Base-by-base conservation (phyloP, 2,888 invertebrate genomes). In the Biston stratarius region DNA sequence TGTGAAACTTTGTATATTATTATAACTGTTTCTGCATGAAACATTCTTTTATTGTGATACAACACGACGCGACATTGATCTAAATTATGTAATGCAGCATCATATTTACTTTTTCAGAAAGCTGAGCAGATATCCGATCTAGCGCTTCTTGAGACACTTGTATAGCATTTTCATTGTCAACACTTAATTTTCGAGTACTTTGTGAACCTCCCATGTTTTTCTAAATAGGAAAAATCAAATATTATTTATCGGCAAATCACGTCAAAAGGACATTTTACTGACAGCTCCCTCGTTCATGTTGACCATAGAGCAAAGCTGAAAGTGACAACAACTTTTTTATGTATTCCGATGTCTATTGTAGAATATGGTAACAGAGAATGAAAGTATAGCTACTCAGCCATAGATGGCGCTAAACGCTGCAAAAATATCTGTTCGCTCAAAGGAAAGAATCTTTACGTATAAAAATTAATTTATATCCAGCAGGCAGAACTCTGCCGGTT, bases 191-290 rank as follows among this genome's bases (percentile, higher is more conserved):
- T 71, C 94, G 83, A 72, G 95, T 93, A 83, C 95, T 95, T 82
- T 95, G 90, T 70, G 92, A 91, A 77, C 92, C 94, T 84, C 95
- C 95, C 95, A 95, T 95, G 77, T 85, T 92, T 84, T 66, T 55
- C 33, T 42, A 70, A 67, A 70, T 61, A 51, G 56, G 60, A 57
- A 67, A 73, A 73, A 70, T 69, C 59, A 68, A 85, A 83, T 85
- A 86, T 82, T 81, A 85, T 78, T 84, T 83, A 81, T 91, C 88
- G 87, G 88, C 85, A 85, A 89, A 86, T 85, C 82, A 83, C 82
- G 85, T 92, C 91, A 92, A 85, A 90, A 88, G 85, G 82, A 83
- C 92, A 92, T 91, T 83, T 90, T 89, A 24, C 79, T 81, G 82
- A 82, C 84, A 83, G 70, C 59, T 76, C 53, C 36, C 48, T 62